Conservation (phyloP, 1,140 invertebrate species). For the Bombus affinis region DNA sequence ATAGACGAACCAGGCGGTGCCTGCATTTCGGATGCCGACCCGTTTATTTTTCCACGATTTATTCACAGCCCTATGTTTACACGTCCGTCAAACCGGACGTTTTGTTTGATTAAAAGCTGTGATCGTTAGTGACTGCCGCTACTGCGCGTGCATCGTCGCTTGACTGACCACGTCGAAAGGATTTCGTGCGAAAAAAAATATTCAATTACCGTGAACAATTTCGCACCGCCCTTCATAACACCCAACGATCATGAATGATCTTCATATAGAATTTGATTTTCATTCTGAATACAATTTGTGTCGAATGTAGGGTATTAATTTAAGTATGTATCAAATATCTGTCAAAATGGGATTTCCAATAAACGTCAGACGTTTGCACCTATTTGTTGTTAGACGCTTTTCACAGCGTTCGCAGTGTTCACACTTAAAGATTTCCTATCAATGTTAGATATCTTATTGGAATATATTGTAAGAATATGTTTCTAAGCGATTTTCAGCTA, state of each 20-base stretch:
- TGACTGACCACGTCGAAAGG: constrained; percentile 24
- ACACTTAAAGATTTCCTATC: no score
- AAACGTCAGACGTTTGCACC: no score
- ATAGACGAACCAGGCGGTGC: background rate
- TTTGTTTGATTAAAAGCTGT: constrained; percentile 66
- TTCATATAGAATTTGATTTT: no score
- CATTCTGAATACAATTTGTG: no score
- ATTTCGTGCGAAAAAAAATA: constrained; percentile 55
- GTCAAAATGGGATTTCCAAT: no score
- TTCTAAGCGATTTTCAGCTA: no score
- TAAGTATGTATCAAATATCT: no score
- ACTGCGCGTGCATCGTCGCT: constrained; percentile 18
- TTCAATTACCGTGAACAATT: constrained; percentile 38
- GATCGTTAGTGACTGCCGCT: constrained; percentile 48
- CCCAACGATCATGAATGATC: background rate
- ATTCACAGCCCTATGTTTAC: constrained; percentile 48
- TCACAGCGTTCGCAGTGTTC: no score
- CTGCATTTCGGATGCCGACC: constrained; percentile 29
- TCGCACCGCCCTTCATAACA: background rate
- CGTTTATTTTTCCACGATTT: constrained; percentile 61
- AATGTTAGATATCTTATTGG: no score
- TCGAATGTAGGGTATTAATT: no score
- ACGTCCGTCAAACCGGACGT: constrained; percentile 41
- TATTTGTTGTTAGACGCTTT: no score
- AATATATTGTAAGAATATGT: no score